Conservation (phyloP, 2,888 invertebrate species). For the Eurytoma californica region DNA sequence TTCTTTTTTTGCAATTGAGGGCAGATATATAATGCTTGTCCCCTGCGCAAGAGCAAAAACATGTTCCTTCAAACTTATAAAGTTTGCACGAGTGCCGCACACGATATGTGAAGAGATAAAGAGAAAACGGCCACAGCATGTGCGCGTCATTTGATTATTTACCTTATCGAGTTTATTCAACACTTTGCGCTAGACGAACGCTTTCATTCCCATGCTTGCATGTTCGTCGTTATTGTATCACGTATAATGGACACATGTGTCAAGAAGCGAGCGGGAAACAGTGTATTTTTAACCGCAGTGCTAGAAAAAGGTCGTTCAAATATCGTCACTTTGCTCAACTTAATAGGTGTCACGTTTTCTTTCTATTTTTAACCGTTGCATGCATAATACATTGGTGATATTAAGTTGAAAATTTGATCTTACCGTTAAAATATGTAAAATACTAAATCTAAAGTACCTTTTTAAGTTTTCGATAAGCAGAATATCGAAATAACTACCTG, state of each 20-base stretch:
- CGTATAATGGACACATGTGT: conserved; percentile 9
- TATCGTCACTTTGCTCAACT: not conserved
- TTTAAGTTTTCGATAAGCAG: no score
- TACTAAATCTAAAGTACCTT: no score
- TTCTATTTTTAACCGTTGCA: no score
- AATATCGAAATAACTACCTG: no score
- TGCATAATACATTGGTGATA: no score
- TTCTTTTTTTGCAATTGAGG: conserved; percentile 38
- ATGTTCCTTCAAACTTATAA: conserved; percentile 49
- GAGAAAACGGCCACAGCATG: conserved; percentile 14
- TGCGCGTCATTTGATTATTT: conserved; percentile 37
- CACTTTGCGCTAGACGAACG: conserved; percentile 25
- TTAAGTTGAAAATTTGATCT: no score
- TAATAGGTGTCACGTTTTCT: not conserved
- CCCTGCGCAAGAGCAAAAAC: conserved; percentile 39
- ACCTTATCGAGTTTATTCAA: conserved; percentile 41
- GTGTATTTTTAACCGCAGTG: conserved; percentile 34
- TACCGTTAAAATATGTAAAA: no score
- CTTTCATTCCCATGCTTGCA: conserved; percentile 17
- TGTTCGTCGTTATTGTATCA: conserved; percentile 9
- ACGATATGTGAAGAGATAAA: conserved; percentile 23
- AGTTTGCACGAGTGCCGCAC: conserved; percentile 23
- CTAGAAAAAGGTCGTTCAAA: conserved; percentile 33
- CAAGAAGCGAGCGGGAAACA: conserved; percentile 9
- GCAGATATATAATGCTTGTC: conserved; percentile 24